Conservation (phyloP, 2,888 invertebrate genomes). For the Stegana nigrithorax region DNA sequence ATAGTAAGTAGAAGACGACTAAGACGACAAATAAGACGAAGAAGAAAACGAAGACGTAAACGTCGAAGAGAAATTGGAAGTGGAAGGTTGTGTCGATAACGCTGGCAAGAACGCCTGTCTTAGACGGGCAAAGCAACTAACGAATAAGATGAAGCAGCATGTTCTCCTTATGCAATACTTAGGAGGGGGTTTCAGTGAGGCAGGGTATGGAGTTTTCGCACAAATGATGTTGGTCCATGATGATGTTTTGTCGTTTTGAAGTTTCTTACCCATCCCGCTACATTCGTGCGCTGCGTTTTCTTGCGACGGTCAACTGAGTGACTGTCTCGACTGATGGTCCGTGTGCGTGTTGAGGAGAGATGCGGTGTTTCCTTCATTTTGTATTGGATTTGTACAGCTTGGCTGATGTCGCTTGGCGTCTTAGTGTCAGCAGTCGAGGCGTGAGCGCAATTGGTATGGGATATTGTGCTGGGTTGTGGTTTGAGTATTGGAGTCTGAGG, state of each 20-base stretch:
- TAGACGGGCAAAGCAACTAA: slow-evolving; percentile 31
- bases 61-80: slow-evolving; percentile 13
- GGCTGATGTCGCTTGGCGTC: slow-evolving; percentile 41
- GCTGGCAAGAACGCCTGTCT: slow-evolving; percentile 32
- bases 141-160: not conserved
- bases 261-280: slow-evolving; percentile 11
- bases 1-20: too few species aligned
- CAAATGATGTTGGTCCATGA: slow-evolving; percentile 21
- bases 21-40: not conserved
- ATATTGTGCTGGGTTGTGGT: not conserved
- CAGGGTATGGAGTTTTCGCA: slow-evolving; percentile 3
- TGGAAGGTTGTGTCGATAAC: slow-evolving; percentile 16
- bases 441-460: slow-evolving; percentile 14
- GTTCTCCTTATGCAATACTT: not conserved
- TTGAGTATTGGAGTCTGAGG: not conserved
- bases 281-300: not conserved
- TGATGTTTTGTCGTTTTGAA: slow-evolving; percentile 38
- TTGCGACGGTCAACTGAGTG: not conserved
- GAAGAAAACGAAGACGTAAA: not conserved
- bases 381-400: slow-evolving; percentile 51
- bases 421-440: slow-evolving; percentile 53
- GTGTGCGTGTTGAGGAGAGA: not conserved
- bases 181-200: not conserved
- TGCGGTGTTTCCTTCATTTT: slow-evolving; percentile 27
- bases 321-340: not conserved